These are phyloP conservation scores for Liposcelis brunnea DNA, from an alignment of 2,888 invertebrate genomes.

Conservation along the genomic window DNA sequence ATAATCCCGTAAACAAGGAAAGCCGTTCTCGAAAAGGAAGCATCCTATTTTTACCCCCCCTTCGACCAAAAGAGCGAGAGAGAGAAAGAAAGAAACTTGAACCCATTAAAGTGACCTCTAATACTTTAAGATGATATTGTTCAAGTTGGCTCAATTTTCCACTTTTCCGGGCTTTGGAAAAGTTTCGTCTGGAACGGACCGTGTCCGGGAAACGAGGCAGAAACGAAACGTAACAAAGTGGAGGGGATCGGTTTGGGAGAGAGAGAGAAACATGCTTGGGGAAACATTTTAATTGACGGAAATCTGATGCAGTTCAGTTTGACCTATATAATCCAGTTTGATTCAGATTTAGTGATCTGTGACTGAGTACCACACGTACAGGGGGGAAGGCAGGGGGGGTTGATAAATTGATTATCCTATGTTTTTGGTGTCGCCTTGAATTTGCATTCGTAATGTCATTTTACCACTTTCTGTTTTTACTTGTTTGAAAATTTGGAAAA, in stretches of 20 bases:
- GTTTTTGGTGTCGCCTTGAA: conserved; percentile 19
- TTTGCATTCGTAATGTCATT: no score
- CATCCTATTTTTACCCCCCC: no score
- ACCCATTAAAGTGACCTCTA: conserved; percentile 10
- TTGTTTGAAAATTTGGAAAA: no score
- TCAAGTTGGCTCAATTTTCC: not conserved
- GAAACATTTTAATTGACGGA: conserved; percentile 1
- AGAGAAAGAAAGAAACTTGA: conserved; percentile 7
- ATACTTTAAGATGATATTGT: conserved; percentile 8
- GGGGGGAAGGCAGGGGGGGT: conserved; percentile 12
- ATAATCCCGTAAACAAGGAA: no score
- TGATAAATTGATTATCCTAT: conserved; percentile 22
- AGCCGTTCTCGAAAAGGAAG: no score
- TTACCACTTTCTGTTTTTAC: no score
- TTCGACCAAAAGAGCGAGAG: no score
- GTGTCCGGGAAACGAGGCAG: conserved; percentile 11
- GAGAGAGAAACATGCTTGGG: conserved; percentile 10
- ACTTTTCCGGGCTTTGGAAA: no score
- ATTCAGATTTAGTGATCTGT: no score
- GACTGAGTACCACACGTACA: conserved; percentile 10
- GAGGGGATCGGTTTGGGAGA: conserved; percentile 11
- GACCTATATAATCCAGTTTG: no score
- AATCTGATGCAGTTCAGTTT: no score
- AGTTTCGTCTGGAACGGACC: no score
- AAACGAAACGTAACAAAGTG: conserved; percentile 15